Percentiles rank a stretch among this genome's conserved stretches.
These are phyloP conservation scores for Graphium colonna DNA, from an alignment of 2,888 invertebrate genomes.

Conservation along the genomic window DNA sequence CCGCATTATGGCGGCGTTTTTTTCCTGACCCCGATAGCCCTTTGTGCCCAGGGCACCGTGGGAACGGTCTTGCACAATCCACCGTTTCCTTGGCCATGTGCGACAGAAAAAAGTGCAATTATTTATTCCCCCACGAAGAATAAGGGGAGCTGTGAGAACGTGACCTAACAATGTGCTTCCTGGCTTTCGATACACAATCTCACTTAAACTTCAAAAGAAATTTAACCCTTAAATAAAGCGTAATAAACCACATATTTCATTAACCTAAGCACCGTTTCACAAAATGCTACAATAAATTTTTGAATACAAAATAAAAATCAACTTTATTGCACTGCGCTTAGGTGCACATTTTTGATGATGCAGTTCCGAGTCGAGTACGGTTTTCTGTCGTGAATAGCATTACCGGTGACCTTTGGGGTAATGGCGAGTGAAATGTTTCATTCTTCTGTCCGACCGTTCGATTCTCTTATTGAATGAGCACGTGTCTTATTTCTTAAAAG, in stretches of 20 bases:
- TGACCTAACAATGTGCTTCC: conserved; percentile 80
- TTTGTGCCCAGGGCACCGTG: conserved; percentile 76
- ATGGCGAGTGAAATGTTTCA: conserved; percentile 4
- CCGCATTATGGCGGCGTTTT: conserved; percentile 71
- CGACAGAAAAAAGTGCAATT: conserved; percentile 80
- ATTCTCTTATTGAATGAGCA: neutral
- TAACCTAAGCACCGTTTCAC: conserved; percentile 49
- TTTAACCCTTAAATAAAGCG: conserved; percentile 50
- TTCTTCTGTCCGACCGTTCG: neutral
- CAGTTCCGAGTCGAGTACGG: conserved; percentile 49
- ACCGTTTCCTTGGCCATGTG: conserved; percentile 77
- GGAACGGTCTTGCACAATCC: conserved; percentile 76
- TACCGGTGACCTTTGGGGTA: conserved; percentile 11
- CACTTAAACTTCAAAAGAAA: conserved; percentile 44
- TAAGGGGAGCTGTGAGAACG: conserved; percentile 79
- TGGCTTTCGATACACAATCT: conserved; percentile 74
- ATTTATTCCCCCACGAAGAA: conserved; percentile 79
- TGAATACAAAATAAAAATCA: conserved; percentile 30
- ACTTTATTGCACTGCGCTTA: conserved; percentile 32
- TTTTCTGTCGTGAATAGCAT: conserved; percentile 16
- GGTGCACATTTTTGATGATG: conserved; percentile 41
- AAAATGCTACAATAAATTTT: conserved; percentile 52
- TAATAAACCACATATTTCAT: conserved; percentile 52
- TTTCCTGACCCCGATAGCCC: conserved; percentile 76
- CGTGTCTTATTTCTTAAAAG: neutral